These are phyloP conservation scores for Hylia prasina DNA, from an alignment of 2,113 vertebrate genomes.

Conservation along the genomic window DNA sequence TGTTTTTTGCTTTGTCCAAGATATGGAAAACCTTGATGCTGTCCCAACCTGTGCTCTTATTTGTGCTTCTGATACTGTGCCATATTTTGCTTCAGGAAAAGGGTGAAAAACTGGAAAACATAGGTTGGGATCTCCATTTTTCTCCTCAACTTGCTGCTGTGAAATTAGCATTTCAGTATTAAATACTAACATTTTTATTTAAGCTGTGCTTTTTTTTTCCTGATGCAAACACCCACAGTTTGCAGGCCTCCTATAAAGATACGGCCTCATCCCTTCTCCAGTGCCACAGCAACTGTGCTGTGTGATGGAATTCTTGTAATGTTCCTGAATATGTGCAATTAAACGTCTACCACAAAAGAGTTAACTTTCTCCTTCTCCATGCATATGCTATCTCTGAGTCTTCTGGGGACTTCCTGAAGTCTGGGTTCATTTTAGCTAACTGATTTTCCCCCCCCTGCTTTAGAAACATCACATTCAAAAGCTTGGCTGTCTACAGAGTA, in stretches of 20 bases:
- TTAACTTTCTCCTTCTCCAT: neutral
- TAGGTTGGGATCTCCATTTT: neutral
- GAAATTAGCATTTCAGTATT: neutral
- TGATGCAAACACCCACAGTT: neutral
- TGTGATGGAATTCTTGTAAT: neutral
- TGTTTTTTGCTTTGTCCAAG: neutral
- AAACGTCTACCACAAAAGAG: neutral
- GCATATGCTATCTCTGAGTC: neutral
- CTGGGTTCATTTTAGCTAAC: neutral
- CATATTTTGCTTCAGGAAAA: neutral
- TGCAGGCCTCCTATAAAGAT: neutral
- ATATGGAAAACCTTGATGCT: neutral
- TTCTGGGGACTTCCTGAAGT: neutral
- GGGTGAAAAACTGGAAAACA: neutral
- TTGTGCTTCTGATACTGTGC: neutral
- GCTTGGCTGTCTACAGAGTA: neutral
- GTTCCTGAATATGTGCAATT: accelerated
- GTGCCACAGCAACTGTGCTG: neutral
- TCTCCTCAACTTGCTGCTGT: neutral
- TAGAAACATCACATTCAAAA: neutral
- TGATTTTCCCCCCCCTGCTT: neutral
- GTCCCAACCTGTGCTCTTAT: neutral
- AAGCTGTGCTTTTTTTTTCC: neutral
- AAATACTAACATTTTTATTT: neutral
- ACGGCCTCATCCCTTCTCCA: neutral